These are phyloP conservation scores for Syritta pipiens DNA, from an alignment of 2,888 invertebrate species.

Conservation along the genomic window DNA sequence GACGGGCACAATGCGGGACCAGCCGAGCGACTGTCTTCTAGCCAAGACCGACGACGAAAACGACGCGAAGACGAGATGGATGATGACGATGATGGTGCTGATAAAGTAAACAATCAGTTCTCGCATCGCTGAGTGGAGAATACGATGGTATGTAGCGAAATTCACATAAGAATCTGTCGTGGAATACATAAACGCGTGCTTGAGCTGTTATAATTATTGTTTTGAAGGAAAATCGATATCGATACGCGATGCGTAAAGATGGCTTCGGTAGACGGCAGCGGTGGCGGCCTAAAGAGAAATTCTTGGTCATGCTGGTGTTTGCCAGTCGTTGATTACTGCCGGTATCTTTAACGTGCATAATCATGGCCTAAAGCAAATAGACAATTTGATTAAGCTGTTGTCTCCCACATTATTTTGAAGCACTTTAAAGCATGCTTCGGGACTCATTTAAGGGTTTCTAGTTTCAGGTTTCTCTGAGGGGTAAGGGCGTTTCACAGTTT, in stretches of 20 bases:
- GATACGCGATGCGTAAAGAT: slow-evolving; percentile 5
- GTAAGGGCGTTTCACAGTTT: too few relatives aligned
- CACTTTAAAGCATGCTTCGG: too few relatives aligned
- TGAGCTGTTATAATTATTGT: slow-evolving; percentile 25
- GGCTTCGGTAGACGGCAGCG: not conserved
- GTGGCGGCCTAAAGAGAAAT: not conserved
- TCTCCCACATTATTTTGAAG: too few relatives aligned
- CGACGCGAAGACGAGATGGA: not conserved
- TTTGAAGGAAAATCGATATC: slow-evolving; percentile 20
- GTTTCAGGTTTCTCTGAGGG: too few relatives aligned
- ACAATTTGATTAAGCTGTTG: too few relatives aligned
- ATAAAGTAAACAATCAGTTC: slow-evolving; percentile 37
- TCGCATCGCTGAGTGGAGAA: slow-evolving; percentile 25
- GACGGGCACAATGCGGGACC: not conserved
- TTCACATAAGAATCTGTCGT: slow-evolving; percentile 2
- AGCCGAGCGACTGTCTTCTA: not conserved
- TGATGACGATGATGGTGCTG: slow-evolving; percentile 20
- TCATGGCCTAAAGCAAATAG: too few relatives aligned
- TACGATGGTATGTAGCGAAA: slow-evolving; percentile 4
- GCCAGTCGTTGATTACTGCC: not conserved
- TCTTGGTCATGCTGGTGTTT: not conserved
- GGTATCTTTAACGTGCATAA: not conserved
- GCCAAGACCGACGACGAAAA: not conserved
- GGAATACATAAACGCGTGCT: slow-evolving; percentile 20
- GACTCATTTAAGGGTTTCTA: too few relatives aligned